Percentiles rank a stretch among this genome's conserved stretches.
Conservation (phyloP, 2,113 vertebrate genomes). For the Poeciliopsis turrubarensis region DNA sequence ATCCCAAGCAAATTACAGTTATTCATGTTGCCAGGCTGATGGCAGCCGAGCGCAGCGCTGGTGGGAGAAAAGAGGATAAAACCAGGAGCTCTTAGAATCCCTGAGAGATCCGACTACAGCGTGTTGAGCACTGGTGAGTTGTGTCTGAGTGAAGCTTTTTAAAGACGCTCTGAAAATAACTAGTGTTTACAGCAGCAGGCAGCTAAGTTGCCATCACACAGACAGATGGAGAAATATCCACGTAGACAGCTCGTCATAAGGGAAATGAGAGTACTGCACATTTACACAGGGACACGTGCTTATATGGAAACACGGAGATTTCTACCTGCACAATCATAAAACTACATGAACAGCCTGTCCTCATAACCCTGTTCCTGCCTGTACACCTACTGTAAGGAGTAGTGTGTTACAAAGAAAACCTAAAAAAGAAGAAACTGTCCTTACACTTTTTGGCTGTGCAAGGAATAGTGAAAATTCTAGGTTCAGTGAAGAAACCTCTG, state of each 20-base stretch:
- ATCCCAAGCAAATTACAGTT: slow-evolving; percentile 52
- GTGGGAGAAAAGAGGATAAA: slow-evolving; percentile 44
- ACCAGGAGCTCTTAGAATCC: slow-evolving; percentile 54
- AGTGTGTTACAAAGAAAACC: slow-evolving; percentile 7
- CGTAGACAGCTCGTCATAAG: slow-evolving; percentile 54
- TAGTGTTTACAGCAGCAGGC: slow-evolving; percentile 59
- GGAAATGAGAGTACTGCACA: background rate
- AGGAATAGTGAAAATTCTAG: slow-evolving; percentile 27
- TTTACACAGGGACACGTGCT: slow-evolving; percentile 1
- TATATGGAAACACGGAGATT: background rate
- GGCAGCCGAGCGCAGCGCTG: slow-evolving; percentile 33
- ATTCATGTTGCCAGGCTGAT: slow-evolving; percentile 34
- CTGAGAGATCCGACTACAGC: slow-evolving; percentile 45
- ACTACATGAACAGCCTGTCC: slow-evolving; percentile 30
- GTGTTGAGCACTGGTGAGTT: slow-evolving; percentile 29
- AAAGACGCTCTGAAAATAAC: slow-evolving; percentile 69
- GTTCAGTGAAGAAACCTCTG: slow-evolving; percentile 22
- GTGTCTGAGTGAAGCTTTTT: slow-evolving; percentile 58
- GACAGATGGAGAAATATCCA: slow-evolving; percentile 67
- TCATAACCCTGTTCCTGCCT: slow-evolving; percentile 24
- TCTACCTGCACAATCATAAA: slow-evolving; percentile 12
- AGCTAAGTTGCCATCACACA: slow-evolving; percentile 38
- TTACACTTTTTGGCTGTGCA: slow-evolving; percentile 16
- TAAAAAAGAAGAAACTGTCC: slow-evolving; percentile 20
- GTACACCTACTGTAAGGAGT: slow-evolving; percentile 20